phyloP scores from a whole-genome alignment of 2,888 invertebrate genomes.

The Ectemnius cavifrons region DNA sequence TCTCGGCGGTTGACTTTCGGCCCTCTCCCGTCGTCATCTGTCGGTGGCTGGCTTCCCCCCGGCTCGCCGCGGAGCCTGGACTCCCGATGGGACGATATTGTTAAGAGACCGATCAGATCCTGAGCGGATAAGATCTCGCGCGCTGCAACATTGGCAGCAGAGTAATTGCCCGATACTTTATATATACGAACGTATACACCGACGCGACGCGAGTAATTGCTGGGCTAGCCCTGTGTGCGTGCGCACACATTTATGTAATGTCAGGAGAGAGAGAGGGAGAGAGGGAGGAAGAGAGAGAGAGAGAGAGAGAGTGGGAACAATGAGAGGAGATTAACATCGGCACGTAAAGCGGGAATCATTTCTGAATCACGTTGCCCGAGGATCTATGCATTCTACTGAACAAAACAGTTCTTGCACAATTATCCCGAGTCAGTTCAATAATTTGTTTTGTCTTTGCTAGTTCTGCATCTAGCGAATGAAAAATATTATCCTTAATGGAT shows the following conservation, averaged over 20 bases:
- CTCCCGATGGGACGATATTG: constrained; percentile 40
- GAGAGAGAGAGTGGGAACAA: constrained; percentile 35
- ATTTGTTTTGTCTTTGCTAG: too few species aligned
- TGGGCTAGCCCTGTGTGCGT: constrained; percentile 17
- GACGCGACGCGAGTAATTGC: constrained; percentile 44
- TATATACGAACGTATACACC: constrained; percentile 20
- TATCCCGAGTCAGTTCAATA: too few species aligned
- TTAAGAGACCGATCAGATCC: constrained; percentile 49
- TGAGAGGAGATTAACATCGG: constrained; percentile 45
- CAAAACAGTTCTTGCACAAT: too few species aligned
- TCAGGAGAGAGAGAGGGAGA: not conserved
- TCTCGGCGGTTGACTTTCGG: too few species aligned
- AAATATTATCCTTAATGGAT: too few species aligned
- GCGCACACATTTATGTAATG: constrained; percentile 45
- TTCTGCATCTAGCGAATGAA: too few species aligned
- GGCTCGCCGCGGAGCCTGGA: not conserved
- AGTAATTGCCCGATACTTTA: constrained; percentile 55
- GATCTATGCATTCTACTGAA: not conserved
- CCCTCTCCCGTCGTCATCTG: too few species aligned
- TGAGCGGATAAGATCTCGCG: constrained; percentile 46
- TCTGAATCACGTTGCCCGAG: constrained; percentile 40
- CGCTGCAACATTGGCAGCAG: constrained; percentile 28
- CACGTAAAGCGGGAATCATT: constrained; percentile 31
- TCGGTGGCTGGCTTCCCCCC: too few species aligned
- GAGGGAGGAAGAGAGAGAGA: constrained; percentile 5